Evolutionary conservation across 2,888 invertebrate genomes (phyloP).

Genomic region (Sylvicola fuscatus): DNA sequence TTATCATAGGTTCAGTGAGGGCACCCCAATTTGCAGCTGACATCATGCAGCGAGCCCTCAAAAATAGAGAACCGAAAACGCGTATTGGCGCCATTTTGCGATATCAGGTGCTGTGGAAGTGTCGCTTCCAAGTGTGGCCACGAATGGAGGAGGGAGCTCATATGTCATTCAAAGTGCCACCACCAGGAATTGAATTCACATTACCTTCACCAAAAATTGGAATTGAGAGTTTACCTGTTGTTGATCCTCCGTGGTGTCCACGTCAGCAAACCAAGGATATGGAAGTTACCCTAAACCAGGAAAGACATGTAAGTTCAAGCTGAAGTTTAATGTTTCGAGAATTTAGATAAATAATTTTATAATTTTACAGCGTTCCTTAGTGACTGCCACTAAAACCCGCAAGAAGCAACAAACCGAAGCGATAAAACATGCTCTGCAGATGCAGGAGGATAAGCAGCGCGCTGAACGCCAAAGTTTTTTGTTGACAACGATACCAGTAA

Average conservation of each 20-base stretch:
- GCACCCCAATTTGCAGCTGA: constrained; percentile 76
- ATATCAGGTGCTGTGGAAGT: constrained; percentile 91
- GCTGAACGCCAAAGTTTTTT: constrained; percentile 90
- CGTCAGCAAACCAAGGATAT: constrained; percentile 96
- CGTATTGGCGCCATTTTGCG: constrained; percentile 68
- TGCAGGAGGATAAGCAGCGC: constrained; percentile 86
- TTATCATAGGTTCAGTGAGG: constrained; percentile 83
- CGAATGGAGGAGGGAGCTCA: constrained; percentile 98
- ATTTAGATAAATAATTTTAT: constrained; percentile 3
- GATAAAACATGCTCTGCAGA: constrained; percentile 83
- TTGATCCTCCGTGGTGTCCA: constrained; percentile 98
- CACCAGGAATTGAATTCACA: constrained; percentile 97
- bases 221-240: constrained; percentile 79
- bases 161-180: constrained; percentile 90
- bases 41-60: constrained; percentile 72
- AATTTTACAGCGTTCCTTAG: constrained; percentile 55
- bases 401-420: constrained; percentile 98
- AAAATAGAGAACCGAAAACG: constrained; percentile 61
- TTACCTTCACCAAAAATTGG: constrained; percentile 97
- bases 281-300: constrained; percentile 96
- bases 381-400: constrained; percentile 95
- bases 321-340: no score
- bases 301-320: constrained; percentile 79
- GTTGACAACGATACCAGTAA: constrained; percentile 88
- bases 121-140: constrained; percentile 96